Conservation (phyloP, 2,888 invertebrate species). For the Hetaerina titia region DNA sequence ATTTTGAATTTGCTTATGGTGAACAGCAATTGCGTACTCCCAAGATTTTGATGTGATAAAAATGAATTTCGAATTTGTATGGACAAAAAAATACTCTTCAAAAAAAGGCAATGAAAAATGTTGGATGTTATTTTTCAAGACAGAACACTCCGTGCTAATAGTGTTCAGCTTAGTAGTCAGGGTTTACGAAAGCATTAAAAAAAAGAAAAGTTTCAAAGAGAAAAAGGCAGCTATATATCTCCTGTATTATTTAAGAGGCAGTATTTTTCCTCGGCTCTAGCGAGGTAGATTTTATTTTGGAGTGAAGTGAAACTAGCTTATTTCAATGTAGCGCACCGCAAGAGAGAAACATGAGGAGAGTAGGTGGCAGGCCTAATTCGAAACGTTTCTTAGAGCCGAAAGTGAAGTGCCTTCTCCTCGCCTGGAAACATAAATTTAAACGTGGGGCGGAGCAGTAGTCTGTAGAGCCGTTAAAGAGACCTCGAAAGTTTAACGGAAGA, state of each 20-base stretch:
- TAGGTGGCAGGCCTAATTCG: conserved; percentile 21
- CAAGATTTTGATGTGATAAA: not conserved
- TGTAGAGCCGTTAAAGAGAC: conserved; percentile 49
- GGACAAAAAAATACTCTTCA: not conserved
- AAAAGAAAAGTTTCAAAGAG: not conserved
- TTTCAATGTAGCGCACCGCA: conserved; percentile 1
- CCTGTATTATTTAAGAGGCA: not conserved
- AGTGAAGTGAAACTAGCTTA: not conserved
- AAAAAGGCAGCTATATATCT: not conserved
- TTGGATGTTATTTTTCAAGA: not conserved
- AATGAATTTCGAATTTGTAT: not conserved
- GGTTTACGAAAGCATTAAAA: not conserved
- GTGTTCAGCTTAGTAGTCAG: not conserved
- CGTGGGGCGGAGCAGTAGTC: conserved; percentile 16
- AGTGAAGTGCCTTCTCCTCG: conserved; percentile 29
- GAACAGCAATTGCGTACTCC: not conserved
- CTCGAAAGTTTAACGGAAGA: conserved; percentile 47
- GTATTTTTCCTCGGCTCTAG: not conserved
- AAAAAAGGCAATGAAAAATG: not conserved
- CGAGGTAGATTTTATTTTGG: not conserved
- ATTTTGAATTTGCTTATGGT: too few relatives aligned
- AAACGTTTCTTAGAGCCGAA: conserved; percentile 28
- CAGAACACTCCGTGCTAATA: not conserved
- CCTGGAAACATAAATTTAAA: conserved; percentile 53
- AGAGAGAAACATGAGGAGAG: not conserved